phyloP scores from a whole-genome alignment of 2,797 vertebrate genomes.

The Crenuchus spilurus region DNA sequence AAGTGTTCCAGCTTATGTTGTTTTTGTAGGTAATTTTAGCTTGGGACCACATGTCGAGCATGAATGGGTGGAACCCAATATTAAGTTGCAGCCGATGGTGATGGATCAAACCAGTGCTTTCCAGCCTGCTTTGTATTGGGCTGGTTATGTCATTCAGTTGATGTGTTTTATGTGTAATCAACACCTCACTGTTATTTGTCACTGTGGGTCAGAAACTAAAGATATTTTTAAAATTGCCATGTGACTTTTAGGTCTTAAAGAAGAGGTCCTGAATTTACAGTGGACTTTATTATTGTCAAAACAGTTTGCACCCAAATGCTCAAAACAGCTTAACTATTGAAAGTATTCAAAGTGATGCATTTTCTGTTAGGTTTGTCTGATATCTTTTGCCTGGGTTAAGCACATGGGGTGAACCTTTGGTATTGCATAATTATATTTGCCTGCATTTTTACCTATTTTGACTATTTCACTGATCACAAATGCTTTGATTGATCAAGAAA shows the following conservation, averaged over 20 bases:
- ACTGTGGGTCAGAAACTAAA: no score
- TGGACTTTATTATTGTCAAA: neutral
- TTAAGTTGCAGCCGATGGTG: neutral
- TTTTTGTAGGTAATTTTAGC: conserved; percentile 40
- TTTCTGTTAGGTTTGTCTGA: neutral
- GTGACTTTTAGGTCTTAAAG: neutral
- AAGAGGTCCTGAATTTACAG: neutral
- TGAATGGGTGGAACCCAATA: neutral
- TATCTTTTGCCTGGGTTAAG: no score
- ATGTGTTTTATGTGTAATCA: neutral
- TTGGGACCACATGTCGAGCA: conserved; percentile 17
- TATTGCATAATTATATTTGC: no score
- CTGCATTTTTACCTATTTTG: no score
- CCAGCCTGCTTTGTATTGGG: neutral
- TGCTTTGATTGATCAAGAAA: no score
- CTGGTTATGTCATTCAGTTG: neutral
- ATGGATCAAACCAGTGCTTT: neutral
- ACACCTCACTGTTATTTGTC: neutral
- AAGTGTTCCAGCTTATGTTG: conserved; percentile 33
- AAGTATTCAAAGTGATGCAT: neutral
- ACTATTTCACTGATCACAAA: no score
- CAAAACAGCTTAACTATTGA: neutral
- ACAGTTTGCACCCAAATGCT: neutral
- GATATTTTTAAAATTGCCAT: neutral
- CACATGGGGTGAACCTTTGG: no score